phyloP scores from a whole-genome alignment of 2,888 invertebrate species.

The Corbicula japonica region DNA sequence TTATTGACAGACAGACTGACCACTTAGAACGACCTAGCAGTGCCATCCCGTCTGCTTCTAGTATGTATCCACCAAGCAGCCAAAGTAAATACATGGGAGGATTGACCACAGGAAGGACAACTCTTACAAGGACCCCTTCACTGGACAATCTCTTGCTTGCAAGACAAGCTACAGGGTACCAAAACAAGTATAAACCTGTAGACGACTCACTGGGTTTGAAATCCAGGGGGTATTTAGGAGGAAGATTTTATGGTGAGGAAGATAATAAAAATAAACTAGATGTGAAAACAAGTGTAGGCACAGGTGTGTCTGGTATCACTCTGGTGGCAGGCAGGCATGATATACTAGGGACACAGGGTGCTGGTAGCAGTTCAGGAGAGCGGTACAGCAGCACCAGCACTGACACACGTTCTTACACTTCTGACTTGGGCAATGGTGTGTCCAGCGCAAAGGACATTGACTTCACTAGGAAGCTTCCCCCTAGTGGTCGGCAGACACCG shows the following conservation, averaged over 20 bases:
- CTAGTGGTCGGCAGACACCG: conserved; percentile 50
- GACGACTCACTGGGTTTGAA: conserved; percentile 54
- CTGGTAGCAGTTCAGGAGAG: conserved; percentile 22
- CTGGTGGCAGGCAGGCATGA: conserved; percentile 51
- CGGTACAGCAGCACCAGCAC: conserved; percentile 19
- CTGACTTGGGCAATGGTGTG: conserved; percentile 9
- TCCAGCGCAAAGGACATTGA: conserved; percentile 17
- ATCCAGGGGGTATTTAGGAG: conserved; percentile 52
- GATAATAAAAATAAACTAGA: conserved; percentile 48
- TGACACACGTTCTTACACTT: conserved; percentile 18
- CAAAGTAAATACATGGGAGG: conserved; percentile 54
- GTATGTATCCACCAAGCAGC: conserved; percentile 48
- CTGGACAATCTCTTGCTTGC: conserved; percentile 69
- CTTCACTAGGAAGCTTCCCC: conserved; percentile 26
- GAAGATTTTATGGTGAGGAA: conserved; percentile 55
- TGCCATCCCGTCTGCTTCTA: conserved; percentile 56
- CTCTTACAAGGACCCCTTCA: conserved; percentile 68
- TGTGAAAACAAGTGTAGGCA: conserved; percentile 44
- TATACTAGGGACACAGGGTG: conserved; percentile 39
- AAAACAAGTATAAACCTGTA: conserved; percentile 59
- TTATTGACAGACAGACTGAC: conserved; percentile 36
- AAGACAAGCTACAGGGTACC: conserved; percentile 47
- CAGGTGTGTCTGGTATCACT: conserved; percentile 16
- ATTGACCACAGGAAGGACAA: conserved; percentile 61
- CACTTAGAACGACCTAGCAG: conserved; percentile 48